phyloP scores from a whole-genome alignment of 2,888 invertebrate genomes.

The Drosophila nigricruria region DNA sequence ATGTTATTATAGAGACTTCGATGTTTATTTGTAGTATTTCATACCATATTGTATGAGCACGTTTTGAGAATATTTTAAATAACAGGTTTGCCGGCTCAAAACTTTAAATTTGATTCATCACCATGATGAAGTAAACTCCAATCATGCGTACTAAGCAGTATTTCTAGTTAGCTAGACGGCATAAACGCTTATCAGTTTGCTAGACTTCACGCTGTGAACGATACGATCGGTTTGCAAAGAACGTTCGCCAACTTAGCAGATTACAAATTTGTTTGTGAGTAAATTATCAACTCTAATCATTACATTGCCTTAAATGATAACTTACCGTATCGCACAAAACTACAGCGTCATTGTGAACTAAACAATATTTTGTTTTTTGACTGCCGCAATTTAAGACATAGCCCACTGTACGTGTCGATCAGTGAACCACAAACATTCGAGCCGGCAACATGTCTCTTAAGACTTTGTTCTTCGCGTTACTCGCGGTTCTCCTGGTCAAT shows the following conservation, averaged over 20 bases:
- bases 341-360: not conserved
- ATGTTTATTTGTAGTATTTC: no score
- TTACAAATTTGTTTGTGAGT: not conserved
- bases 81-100: no score
- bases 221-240: not conserved
- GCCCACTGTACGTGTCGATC: not conserved
- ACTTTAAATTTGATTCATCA: no score
- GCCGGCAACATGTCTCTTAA: constrained; percentile 7
- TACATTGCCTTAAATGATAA: not conserved
- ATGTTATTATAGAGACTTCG: no score
- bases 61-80: no score
- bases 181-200: not conserved
- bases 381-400: not conserved
- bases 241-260: not conserved
- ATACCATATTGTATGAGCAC: no score
- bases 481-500: constrained; percentile 9
- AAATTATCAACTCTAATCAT: constrained; percentile 2
- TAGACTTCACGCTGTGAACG: not conserved
- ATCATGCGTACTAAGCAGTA: not conserved
- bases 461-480: not conserved
- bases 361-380: not conserved
- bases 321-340: not conserved
- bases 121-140: not conserved
- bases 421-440: constrained; percentile 7
- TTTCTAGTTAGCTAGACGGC: not conserved